These are phyloP conservation scores for Catalaphyllia jardinei DNA, from an alignment of 64 coral and sea anemone genomes.

Conservation along the genomic window DNA sequence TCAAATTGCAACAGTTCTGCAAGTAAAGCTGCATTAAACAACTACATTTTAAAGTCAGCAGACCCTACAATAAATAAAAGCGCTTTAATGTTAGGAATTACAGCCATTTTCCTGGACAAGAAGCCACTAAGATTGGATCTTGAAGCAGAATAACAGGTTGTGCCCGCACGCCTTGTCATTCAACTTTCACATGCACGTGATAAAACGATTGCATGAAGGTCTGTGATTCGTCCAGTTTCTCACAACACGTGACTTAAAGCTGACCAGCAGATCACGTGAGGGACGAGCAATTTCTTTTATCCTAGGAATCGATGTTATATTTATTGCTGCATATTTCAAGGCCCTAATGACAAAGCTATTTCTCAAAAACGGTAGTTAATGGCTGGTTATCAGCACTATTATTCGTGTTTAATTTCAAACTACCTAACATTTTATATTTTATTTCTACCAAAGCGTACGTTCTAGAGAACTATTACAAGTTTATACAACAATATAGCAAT, in stretches of 20 bases:
- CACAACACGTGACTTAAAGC: slow-evolving; percentile 20
- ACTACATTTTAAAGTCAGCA: not conserved
- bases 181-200: not conserved
- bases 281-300: not conserved
- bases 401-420: not conserved
- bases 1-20: not conserved
- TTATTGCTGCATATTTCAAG: not conserved
- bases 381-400: not conserved
- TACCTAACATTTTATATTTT: not conserved
- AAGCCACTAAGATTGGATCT: not conserved
- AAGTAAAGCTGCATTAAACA: not conserved
- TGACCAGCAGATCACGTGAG: slow-evolving; percentile 42
- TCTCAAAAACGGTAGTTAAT: not conserved
- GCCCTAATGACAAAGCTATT: not conserved
- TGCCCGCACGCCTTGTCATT: slow-evolving; percentile 31
- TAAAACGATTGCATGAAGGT: not conserved
- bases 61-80: not conserved
- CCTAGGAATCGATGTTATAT: slow-evolving; percentile 2
- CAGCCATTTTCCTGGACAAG: slow-evolving; percentile 8
- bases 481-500: slow-evolving; percentile 33
- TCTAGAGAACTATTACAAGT: slow-evolving; percentile 18
- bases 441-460: slow-evolving; percentile 27
- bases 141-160: not conserved
- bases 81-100: not conserved
- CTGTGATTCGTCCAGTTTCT: not conserved